Conservation (phyloP, 2,113 vertebrate species). For the Gallinago jamesoni region DNA sequence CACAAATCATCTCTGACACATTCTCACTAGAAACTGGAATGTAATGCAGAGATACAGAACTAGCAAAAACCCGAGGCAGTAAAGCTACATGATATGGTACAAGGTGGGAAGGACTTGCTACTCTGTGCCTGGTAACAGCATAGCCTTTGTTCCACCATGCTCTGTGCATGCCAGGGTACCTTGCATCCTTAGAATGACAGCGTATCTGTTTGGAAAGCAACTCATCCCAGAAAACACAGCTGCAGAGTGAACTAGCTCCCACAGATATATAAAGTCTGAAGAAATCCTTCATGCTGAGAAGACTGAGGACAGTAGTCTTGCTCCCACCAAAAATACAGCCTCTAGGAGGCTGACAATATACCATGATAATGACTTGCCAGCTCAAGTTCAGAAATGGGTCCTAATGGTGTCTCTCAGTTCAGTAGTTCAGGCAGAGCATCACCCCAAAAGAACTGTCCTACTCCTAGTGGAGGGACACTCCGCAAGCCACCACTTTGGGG, state of each 20-base stretch:
- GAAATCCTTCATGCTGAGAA: not conserved
- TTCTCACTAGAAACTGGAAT: not conserved
- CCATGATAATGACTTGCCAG: not conserved
- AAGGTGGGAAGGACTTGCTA: not conserved
- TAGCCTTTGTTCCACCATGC: not conserved
- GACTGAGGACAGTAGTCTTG: not conserved
- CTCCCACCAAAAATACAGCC: not conserved
- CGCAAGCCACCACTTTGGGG: not conserved
- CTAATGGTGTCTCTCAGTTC: not conserved
- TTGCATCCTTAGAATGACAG: not conserved
- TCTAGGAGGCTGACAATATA: not conserved
- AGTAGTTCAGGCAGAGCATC: not conserved
- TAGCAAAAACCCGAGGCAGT: not conserved
- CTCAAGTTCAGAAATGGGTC: not conserved
- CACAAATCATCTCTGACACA: not conserved
- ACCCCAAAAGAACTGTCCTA: not conserved
- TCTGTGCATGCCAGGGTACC: not conserved
- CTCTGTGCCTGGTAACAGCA: not conserved
- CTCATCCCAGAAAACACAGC: not conserved
- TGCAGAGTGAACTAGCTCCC: not conserved
- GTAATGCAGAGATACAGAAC: not conserved
- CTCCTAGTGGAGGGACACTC: not conserved
- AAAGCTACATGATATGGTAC: not conserved
- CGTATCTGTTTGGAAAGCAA: not conserved
- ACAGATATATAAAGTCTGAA: not conserved